These are phyloP conservation scores for Autographa pulchrina DNA, from an alignment of 2,888 invertebrate species.

Conservation along the genomic window DNA sequence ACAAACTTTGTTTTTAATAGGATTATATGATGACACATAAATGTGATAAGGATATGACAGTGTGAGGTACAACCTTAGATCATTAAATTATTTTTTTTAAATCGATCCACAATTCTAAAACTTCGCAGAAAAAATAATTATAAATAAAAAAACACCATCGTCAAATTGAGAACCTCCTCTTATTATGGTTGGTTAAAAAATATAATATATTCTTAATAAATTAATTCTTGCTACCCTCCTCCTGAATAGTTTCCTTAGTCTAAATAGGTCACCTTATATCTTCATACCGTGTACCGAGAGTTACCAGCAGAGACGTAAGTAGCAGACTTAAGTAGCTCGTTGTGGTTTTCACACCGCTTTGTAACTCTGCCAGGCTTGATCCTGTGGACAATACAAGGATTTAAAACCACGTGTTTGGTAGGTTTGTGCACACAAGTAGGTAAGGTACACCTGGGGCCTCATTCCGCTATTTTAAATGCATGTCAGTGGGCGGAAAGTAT, in stretches of 20 bases:
- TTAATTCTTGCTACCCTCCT: conserved; percentile 45
- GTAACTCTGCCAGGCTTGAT: conserved; percentile 84
- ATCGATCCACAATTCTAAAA: too few species aligned
- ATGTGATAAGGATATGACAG: too few species aligned
- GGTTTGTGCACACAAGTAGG: neutral
- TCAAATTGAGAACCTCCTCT: neutral
- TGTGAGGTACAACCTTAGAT: too few species aligned
- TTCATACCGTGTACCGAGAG: conserved; percentile 69
- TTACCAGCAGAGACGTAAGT: conserved; percentile 72
- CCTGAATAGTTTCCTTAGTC: conserved; percentile 45
- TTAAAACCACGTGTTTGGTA: conserved; percentile 12
- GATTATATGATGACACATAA: too few species aligned
- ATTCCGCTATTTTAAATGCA: too few species aligned
- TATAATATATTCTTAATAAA: conserved; percentile 2
- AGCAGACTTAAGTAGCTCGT: conserved; percentile 79
- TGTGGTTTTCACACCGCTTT: conserved; percentile 84
- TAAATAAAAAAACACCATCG: too few species aligned
- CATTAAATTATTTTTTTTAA: too few species aligned
- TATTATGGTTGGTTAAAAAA: neutral
- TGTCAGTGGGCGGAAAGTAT: too few species aligned
- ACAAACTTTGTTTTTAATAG: too few species aligned
- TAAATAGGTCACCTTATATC: conserved; percentile 82
- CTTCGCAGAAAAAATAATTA: too few species aligned
- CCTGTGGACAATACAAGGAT: conserved; percentile 67
- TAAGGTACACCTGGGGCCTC: too few species aligned